Evolutionary conservation across 2,888 invertebrate species (phyloP), one percentile per base, ranked within the genome.

Genomic region (Carabus problematicus): DNA sequence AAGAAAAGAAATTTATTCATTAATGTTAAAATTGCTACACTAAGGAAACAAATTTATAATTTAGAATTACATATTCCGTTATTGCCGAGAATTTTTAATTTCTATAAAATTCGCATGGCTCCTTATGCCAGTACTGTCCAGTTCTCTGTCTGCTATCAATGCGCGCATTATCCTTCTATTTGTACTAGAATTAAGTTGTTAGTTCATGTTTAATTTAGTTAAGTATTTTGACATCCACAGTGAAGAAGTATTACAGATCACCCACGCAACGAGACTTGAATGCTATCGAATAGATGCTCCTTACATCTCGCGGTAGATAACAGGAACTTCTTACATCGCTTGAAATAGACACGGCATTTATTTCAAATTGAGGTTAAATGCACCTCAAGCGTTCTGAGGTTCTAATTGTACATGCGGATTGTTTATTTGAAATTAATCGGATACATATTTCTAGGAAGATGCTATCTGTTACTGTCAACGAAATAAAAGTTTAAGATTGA

Each of bases 361-460:
- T 66, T 66, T 58, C 45, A 49, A 58, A 66, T 66, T 59, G 66
- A 66, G 66, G 64, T 58, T 64, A 64, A 64, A 43, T 56, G 55
- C 56, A 64, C 29, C 39, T 56, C 56, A 58, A 56, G 64, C 54
- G 54, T 39, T 64, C 14, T 62, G 4, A 63, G 63, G 52, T 63
- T 63, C 62, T 47, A 47, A 61, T 61, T 61, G 52, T 49, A 54
- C 42, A 54, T 41, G 29, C 43, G 40, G 54, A 18, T 58, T 66
- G 47, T 66, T 66, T 66, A 66, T 66, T 16, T 58, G 66, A 16
- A 52, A 49, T 58, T 66, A 58, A 66, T 66, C 45, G 18, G n/a
- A n/a, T n/a, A n/a, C 54, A 49, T 8, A 66, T 58, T 16, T 58
- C 12, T 14, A 63, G 42, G 41, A 54, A 54, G 14, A 47, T 47